Conservation (phyloP, 2,113 vertebrate species). For the Cyphomyrus discorhynchus region DNA sequence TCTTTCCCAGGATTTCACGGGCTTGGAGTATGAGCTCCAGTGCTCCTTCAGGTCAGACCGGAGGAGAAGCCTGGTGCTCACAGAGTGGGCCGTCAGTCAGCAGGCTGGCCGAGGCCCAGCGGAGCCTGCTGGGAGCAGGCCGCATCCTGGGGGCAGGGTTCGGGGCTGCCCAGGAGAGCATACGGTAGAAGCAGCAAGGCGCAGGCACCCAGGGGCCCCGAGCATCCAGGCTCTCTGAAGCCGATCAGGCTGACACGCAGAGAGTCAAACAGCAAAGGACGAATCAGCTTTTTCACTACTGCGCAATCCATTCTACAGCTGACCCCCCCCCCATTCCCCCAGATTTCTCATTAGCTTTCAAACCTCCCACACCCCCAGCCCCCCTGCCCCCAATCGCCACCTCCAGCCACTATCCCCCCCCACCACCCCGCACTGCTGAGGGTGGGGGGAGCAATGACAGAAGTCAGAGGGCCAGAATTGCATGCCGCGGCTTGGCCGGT, state of each 20-base stretch:
- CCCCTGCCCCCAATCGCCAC: background rate
- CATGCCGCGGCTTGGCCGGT: constrained; percentile 36
- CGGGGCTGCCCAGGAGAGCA: background rate
- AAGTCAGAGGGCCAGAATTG: constrained; percentile 55
- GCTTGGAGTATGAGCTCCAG: background rate
- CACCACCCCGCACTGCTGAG: constrained; percentile 33
- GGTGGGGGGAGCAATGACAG: constrained; percentile 45
- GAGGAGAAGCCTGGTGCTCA: background rate
- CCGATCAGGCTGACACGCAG: constrained; percentile 2
- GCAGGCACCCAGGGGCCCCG: background rate
- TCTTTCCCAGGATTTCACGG: background rate
- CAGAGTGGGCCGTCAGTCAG: background rate
- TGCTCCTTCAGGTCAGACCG: background rate
- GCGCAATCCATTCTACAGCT: background rate
- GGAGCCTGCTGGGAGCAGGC: background rate
- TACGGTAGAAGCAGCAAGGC: background rate
- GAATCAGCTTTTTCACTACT: background rate
- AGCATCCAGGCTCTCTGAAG: background rate
- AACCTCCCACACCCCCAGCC: background rate
- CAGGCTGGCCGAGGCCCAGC: background rate
- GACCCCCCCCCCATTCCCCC: background rate
- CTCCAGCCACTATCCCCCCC: no score
- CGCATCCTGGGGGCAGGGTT: background rate
- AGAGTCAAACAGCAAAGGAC: background rate
- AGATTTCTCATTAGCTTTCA: constrained; percentile 11